Evolutionary conservation across 2,113 vertebrate species (phyloP).

Genomic region (Aegithalos caudatus): DNA sequence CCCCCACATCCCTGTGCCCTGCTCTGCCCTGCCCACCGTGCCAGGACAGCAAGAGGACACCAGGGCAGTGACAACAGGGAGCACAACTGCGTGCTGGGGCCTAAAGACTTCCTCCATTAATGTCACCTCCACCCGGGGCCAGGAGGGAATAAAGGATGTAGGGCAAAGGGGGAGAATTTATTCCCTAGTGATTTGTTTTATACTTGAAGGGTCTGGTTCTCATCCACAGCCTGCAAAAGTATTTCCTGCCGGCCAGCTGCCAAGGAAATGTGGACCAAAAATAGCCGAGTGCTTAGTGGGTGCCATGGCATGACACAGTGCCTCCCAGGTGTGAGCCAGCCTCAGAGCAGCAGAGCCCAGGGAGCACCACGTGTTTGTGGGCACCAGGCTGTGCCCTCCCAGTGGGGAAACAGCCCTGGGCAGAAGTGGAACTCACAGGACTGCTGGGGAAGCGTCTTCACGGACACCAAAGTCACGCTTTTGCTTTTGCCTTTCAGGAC

Average conservation of each 20-base stretch:
- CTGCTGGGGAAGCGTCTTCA: not conserved
- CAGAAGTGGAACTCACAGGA: not conserved
- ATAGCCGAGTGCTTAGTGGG: not conserved
- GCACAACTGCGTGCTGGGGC: not conserved
- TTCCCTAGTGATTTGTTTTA: not conserved
- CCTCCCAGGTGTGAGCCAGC: not conserved
- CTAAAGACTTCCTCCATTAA: not conserved
- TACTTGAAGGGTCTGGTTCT: constrained; percentile 39
- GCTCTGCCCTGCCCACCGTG: not conserved
- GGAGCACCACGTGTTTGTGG: not conserved
- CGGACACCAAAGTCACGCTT: rapidly evolving
- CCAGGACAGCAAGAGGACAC: not conserved
- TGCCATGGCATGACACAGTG: not conserved
- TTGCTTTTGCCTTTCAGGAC: constrained; percentile 26
- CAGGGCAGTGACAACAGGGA: not conserved
- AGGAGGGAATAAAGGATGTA: not conserved
- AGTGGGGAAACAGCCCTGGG: not conserved
- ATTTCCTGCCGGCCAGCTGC: constrained; percentile 38
- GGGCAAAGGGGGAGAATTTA: constrained; percentile 10
- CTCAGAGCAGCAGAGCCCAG: not conserved
- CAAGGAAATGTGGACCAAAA: not conserved
- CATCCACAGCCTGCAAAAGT: constrained; percentile 39
- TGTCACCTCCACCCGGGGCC: not conserved
- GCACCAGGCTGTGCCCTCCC: not conserved
- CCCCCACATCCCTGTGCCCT: not conserved